These are phyloP conservation scores for Tetramorium simillimum DNA, from an alignment of 1,140 invertebrate genomes.

Conservation along the genomic window DNA sequence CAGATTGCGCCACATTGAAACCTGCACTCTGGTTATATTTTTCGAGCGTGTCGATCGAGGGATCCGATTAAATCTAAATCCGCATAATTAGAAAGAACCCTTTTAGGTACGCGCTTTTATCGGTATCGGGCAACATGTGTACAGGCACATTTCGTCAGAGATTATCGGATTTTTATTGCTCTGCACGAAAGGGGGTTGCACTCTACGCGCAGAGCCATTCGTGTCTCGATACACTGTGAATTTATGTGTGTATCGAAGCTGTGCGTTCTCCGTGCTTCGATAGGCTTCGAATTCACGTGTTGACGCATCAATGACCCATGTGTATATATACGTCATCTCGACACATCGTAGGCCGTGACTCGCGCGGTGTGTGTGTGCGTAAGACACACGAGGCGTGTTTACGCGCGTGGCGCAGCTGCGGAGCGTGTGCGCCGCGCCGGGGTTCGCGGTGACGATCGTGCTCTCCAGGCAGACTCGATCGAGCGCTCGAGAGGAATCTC, in stretches of 20 bases:
- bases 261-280: not conserved
- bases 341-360: slow-evolving; percentile 21
- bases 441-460: too few species aligned
- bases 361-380: not conserved
- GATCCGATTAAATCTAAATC: not conserved
- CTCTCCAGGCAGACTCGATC: too few species aligned
- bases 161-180: not conserved
- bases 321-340: not conserved
- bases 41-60: too few species aligned
- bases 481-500: not conserved
- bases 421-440: not conserved
- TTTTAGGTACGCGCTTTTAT: not conserved
- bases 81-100: not conserved
- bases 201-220: not conserved
- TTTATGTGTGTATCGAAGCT: not conserved
- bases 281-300: not conserved
- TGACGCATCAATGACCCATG: not conserved
- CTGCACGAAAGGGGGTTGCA: not conserved
- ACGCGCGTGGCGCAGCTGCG: not conserved
- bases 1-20: not conserved
- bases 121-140: not conserved
- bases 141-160: not conserved
- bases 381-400: slow-evolving; percentile 1
- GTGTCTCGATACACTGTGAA: not conserved
- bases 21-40: not conserved